phyloP scores from a whole-genome alignment of 2,113 vertebrate species.

The Sterna hirundo region DNA sequence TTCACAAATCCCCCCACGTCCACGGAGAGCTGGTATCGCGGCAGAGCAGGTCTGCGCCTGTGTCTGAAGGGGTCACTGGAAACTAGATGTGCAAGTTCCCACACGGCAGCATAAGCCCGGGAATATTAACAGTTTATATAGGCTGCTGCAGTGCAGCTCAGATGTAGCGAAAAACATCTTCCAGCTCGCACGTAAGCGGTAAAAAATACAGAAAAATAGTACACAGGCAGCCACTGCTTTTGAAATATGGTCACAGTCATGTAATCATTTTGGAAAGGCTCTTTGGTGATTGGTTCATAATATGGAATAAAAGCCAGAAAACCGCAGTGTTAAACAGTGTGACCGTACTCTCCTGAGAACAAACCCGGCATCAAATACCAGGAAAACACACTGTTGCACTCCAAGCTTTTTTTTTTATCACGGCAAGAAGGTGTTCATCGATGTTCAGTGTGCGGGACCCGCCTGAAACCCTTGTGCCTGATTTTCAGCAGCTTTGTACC shows the following conservation, averaged over 20 bases:
- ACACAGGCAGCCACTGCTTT: background rate
- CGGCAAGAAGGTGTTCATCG: background rate
- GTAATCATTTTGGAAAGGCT: background rate
- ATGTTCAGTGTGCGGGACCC: background rate
- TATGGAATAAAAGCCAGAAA: background rate
- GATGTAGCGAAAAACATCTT: background rate
- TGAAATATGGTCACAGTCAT: background rate
- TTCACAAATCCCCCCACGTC: background rate
- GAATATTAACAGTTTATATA: background rate
- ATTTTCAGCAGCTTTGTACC: background rate
- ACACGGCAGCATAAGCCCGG: background rate
- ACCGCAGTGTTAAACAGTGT: background rate
- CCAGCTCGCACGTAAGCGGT: background rate
- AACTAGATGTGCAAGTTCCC: background rate
- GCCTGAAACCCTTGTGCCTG: background rate
- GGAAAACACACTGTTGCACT: background rate
- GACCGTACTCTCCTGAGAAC: background rate
- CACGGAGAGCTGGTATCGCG: accelerated
- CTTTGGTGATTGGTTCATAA: accelerated
- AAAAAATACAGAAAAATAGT: background rate
- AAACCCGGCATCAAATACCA: background rate
- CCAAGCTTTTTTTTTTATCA: background rate
- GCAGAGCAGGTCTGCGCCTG: background rate
- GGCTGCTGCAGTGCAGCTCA: background rate
- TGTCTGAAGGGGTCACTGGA: background rate